A percentile compares a stretch with the other conserved stretches of the same genome.
Evolutionary conservation across 2,888 invertebrate species (phyloP).

Genomic region (Tetranychus truncatus): DNA sequence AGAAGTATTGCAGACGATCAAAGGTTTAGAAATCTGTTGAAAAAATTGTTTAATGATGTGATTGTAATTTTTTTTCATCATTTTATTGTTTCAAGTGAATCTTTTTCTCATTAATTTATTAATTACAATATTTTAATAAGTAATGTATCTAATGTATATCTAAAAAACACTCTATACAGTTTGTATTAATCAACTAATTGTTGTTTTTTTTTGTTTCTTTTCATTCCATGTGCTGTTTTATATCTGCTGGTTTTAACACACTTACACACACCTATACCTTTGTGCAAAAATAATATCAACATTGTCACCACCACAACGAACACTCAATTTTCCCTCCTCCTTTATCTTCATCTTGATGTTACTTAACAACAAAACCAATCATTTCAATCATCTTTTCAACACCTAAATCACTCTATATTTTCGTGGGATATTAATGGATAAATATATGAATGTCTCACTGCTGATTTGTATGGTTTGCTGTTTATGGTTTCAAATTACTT

Average conservation of each 20-base stretch:
- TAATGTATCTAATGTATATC: background rate
- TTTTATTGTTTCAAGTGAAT: no score
- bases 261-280: background rate
- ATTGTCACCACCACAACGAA: background rate
- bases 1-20: no score
- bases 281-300: conserved; percentile 1
- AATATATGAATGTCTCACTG: no score
- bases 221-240: background rate
- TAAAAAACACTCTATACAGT: background rate
- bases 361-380: conserved; percentile 1
- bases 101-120: background rate
- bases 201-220: background rate
- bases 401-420: background rate
- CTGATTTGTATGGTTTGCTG: background rate
- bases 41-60: no score
- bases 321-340: background rate
- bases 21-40: no score
- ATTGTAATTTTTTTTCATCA: no score
- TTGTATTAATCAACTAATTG: background rate
- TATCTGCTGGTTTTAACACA: background rate
- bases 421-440: background rate
- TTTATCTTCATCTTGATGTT: background rate
- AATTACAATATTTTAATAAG: background rate
- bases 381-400: conserved; percentile 3
- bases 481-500: conserved; percentile 23